phyloP scores from a whole-genome alignment of 2,113 vertebrate species.

The Thinocorus orbignyianus region DNA sequence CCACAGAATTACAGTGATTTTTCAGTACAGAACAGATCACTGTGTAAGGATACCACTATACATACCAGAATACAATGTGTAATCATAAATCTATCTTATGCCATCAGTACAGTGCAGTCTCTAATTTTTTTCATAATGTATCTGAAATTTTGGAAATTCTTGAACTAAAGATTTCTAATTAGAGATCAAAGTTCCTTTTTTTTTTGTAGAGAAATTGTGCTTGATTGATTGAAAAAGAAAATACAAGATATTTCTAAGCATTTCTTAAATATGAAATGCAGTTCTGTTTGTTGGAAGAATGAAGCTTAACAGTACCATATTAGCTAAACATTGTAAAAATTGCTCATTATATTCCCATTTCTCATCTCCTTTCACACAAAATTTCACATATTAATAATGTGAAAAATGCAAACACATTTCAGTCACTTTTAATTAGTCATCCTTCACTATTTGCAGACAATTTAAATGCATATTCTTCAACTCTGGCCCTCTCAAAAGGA shows the following conservation, averaged over 20 bases:
- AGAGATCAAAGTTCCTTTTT: background rate
- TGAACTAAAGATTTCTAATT: background rate
- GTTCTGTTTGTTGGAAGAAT: background rate
- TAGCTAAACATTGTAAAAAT: background rate
- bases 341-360: background rate
- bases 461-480: conserved; percentile 20
- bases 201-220: background rate
- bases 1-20: background rate
- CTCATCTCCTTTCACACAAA: background rate
- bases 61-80: background rate
- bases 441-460: background rate
- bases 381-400: background rate
- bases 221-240: background rate
- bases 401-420: background rate
- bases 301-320: background rate
- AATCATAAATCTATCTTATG: background rate
- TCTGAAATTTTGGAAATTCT: background rate
- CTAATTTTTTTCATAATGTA: background rate
- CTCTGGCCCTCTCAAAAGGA: background rate
- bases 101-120: background rate
- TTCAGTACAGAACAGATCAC: background rate
- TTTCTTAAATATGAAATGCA: background rate
- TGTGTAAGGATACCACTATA: background rate
- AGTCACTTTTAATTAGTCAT: background rate
- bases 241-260: background rate